Evolutionary conservation across 2,797 vertebrate genomes (phyloP), one percentile per base, ranked within the genome.

Genomic region (Coccyzus lansbergi): DNA sequence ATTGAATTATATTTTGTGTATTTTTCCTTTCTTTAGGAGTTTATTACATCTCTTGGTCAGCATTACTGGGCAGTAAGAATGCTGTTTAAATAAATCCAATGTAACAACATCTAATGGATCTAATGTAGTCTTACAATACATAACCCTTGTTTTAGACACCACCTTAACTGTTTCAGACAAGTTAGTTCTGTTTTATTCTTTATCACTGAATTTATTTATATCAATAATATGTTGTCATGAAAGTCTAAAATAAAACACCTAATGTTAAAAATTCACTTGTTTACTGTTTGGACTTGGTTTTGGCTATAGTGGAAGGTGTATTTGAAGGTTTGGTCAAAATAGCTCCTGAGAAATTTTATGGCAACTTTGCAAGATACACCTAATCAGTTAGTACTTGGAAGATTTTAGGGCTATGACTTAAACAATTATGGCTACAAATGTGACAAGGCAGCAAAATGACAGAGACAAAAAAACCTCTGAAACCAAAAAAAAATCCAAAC

Each of bases 11-110:
- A 83, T 96, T 95, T 88, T 28, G 70, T 63, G 12, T 64, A 81
- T 64, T 93, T 95, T 90, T 94, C 28, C 83, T 88, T 95, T 88
- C 49, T 93, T 64, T 79, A 83, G 64, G 52, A 89, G 42, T 89
- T 94, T 91, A 48, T 92, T 91, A 15, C 48, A 29, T 59, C n/a
- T n/a, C 26, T 79, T 91, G 48, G 55, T 96, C 93, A 95, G 60
- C 68, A 88, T 58, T 93, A 86, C 83, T 82, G 59, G 52, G 29
- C 59, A 65, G 70, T 72, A 74, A 65, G 76, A 78, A 74, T 59
- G 6, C 8, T 86, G 7, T 74, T 44, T 59, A 68, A 88, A 70
- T 92, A 95, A 95, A 92, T 83, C 18, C 49, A 76, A 19, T 44
- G 26, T 36, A 83, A 71, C 60, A 53, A 75, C 20, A 72, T 71